These are phyloP conservation scores for Scaptomyza flava DNA, from an alignment of 2,888 invertebrate species.

Conservation along the genomic window DNA sequence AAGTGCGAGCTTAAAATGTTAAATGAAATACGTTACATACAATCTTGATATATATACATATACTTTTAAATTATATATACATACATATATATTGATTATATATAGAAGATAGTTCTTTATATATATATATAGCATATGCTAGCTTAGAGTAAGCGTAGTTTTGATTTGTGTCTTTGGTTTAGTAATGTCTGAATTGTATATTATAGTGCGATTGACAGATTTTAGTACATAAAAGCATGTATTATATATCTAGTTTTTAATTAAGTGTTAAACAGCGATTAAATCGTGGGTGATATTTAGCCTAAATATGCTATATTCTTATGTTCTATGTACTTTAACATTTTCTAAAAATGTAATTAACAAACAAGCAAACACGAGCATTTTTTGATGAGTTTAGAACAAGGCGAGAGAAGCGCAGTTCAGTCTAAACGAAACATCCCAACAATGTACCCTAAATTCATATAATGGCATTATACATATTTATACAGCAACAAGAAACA, in stretches of 20 bases:
- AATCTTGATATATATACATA: conserved; percentile 37
- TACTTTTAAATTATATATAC: conserved; percentile 35
- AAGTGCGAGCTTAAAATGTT: conserved; percentile 64
- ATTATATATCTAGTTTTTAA: conserved; percentile 76
- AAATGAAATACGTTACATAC: conserved; percentile 52
- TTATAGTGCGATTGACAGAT: conserved; percentile 53
- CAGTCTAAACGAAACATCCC: conserved; percentile 40
- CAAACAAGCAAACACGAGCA: conserved; percentile 34
- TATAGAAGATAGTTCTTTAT: conserved; percentile 42
- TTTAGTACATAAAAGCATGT: conserved; percentile 58
- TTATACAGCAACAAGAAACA: conserved; percentile 25
- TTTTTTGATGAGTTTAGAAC: conserved; percentile 47
- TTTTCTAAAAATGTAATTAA: conserved; percentile 75
- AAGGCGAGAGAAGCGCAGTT: conserved; percentile 25
- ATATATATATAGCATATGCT: conserved; percentile 48
- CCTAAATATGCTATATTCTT: conserved; percentile 81
- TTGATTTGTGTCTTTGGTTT: conserved; percentile 69
- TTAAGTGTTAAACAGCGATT: conserved; percentile 82
- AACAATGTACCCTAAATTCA: conserved; percentile 59
- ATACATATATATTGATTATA: conserved; percentile 32
- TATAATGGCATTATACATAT: conserved; percentile 37
- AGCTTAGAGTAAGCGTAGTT: conserved; percentile 64
- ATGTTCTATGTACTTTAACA: conserved; percentile 78
- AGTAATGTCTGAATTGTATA: conserved; percentile 65
- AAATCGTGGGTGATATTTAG: conserved; percentile 85